Conservation (phyloP, 2,888 invertebrate species). For the Leucania comma region DNA sequence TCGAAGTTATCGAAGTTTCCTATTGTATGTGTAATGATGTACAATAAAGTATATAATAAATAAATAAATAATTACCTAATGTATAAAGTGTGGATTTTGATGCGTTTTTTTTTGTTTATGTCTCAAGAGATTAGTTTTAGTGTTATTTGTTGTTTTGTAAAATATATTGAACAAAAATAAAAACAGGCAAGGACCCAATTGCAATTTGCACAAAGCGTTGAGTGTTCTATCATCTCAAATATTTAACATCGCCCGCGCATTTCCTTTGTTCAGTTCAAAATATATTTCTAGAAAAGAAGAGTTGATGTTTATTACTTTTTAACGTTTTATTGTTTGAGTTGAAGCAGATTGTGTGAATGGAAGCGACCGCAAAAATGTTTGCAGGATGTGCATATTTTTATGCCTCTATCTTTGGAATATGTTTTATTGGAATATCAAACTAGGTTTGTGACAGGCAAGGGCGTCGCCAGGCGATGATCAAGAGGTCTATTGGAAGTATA, state of each 20-base stretch:
- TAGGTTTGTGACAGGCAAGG: conserved; percentile 10
- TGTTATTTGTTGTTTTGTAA: no score
- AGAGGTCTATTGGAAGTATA: no score
- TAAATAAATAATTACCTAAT: no score
- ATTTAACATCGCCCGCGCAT: conserved; percentile 21
- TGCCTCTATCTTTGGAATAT: conserved; percentile 11
- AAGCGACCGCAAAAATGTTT: conserved; percentile 48
- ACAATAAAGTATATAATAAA: no score
- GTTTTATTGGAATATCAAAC: conserved; percentile 17
- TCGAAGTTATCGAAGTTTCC: no score
- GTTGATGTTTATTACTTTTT: conserved; percentile 29
- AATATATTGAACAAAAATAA: no score
- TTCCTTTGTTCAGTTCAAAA: conserved; percentile 36
- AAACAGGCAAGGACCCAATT: not conserved
- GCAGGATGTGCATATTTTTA: conserved; percentile 28
- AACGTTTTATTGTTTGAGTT: conserved; percentile 25
- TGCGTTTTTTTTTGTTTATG: no score
- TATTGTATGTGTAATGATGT: no score
- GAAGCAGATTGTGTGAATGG: conserved; percentile 12
- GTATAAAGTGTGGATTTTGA: no score
- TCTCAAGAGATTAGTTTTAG: no score
- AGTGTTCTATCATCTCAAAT: conserved; percentile 10
- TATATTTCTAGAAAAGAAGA: conserved; percentile 16
- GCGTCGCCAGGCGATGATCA: no score
- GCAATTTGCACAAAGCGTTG: conserved; percentile 10